Conservation (phyloP, 2,797 vertebrate genomes). For the Sciaenops ocellatus region DNA sequence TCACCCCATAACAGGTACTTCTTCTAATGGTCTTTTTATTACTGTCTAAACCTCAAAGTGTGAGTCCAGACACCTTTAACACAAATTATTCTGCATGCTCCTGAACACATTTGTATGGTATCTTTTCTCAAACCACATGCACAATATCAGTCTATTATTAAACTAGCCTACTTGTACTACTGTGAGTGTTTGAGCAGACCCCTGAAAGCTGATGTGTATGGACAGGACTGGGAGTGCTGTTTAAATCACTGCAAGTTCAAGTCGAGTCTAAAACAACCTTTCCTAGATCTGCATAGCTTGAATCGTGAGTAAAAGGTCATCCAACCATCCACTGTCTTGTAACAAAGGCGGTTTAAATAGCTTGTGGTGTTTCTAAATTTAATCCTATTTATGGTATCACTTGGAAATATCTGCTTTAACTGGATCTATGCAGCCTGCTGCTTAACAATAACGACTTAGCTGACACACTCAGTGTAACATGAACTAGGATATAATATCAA, state of each 20-base stretch:
- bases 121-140: constrained; percentile 6
- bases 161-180: not conserved
- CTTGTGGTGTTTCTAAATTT: not conserved
- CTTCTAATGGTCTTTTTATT: constrained; percentile 18
- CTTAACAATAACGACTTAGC: not conserved
- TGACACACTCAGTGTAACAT: not conserved
- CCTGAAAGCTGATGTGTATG: not conserved
- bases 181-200: not conserved
- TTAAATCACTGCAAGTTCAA: constrained; percentile 24
- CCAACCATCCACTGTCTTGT: not conserved
- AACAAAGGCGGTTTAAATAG: not conserved
- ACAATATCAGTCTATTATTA: not conserved
- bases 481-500: constrained; percentile 26
- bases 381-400: not conserved
- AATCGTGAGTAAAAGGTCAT: constrained; percentile 21
- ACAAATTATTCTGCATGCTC: constrained; percentile 1
- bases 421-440: not conserved
- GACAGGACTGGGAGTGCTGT: not conserved
- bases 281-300: not conserved
- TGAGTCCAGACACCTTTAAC: constrained; percentile 16
- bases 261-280: not conserved
- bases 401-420: not conserved
- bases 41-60: constrained; percentile 14
- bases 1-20: constrained; percentile 27
- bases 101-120: constrained; percentile 4